Evolutionary conservation across 1,140 invertebrate genomes (phyloP).

Genomic region (Tetragnatha versicolor): DNA sequence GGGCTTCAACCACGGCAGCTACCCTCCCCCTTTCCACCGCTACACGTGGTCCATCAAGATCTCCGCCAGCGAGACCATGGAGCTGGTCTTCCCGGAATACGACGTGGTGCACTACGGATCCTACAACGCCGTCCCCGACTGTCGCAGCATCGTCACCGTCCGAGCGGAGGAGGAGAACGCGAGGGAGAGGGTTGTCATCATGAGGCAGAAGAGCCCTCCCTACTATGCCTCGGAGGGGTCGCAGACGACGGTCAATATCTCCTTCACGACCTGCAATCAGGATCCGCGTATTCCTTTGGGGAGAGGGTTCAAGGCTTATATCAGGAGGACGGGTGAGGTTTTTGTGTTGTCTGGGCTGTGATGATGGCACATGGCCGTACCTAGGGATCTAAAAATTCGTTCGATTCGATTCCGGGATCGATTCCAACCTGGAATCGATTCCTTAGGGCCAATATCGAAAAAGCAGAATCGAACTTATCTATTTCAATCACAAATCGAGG

Average conservation of each 20-base stretch:
- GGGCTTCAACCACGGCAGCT: constrained; percentile 38
- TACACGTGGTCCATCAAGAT: constrained; percentile 58
- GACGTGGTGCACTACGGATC: constrained; percentile 58
- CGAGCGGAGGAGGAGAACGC: constrained; percentile 44
- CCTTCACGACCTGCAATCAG: constrained; percentile 59
- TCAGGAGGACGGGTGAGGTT: constrained; percentile 56
- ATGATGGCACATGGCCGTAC: neutral
- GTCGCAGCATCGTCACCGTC: constrained; percentile 55
- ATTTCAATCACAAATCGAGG: no score
- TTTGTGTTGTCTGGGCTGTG: neutral
- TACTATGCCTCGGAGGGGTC: constrained; percentile 59
- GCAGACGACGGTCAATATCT: constrained; percentile 53
- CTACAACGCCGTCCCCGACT: constrained; percentile 57
- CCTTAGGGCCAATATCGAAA: no score
- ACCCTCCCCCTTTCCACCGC: constrained; percentile 58
- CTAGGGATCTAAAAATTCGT: no score
- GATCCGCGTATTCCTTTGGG: constrained; percentile 7
- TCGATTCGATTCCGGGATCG: no score
- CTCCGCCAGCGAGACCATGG: constrained; percentile 51
- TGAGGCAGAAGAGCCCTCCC: constrained; percentile 56
- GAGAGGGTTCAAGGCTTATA: constrained; percentile 58
- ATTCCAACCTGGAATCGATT: no score
- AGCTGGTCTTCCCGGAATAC: constrained; percentile 59
- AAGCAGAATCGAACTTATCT: no score
- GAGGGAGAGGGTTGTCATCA: constrained; percentile 50